These are phyloP conservation scores for Austrofundulus limnaeus DNA, from an alignment of 2,113 vertebrate species.

Conservation along the genomic window DNA sequence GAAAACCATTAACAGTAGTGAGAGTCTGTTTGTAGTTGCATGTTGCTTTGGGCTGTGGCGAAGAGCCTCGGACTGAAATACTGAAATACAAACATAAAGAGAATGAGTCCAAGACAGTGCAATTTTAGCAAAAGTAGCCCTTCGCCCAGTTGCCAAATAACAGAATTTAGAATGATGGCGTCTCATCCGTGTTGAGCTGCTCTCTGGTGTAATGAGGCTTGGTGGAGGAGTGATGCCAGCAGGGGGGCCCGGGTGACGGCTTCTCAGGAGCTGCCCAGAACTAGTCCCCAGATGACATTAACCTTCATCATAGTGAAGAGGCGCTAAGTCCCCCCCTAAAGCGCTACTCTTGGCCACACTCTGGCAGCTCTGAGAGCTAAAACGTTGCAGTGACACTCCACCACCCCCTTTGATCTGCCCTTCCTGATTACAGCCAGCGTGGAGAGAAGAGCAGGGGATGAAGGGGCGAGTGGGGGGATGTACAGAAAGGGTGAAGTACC, in stretches of 20 bases:
- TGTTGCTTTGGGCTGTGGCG: conserved; percentile 21
- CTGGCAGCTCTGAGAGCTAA: conserved; percentile 74
- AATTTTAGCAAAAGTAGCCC: conserved; percentile 39
- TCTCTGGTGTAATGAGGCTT: conserved; percentile 67
- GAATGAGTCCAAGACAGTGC: conserved; percentile 29
- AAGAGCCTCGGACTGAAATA: conserved; percentile 11
- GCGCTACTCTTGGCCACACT: conserved; percentile 69
- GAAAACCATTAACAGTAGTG: conserved; percentile 34
- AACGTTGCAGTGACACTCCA: conserved; percentile 73
- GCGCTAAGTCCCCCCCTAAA: conserved; percentile 67
- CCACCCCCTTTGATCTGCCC: conserved; percentile 76
- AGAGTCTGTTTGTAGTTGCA: conserved; percentile 11
- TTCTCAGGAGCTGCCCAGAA: conserved; percentile 57
- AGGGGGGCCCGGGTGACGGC: conserved; percentile 26
- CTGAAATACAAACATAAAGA: conserved; percentile 42
- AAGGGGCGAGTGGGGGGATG: conserved; percentile 24
- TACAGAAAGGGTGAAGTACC: conserved; percentile 55
- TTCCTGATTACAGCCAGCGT: conserved; percentile 74
- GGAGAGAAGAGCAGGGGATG: conserved; percentile 46
- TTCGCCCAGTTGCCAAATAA: conserved; percentile 47
- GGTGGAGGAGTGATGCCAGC: conserved; percentile 58
- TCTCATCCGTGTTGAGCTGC: conserved; percentile 45
- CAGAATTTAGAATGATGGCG: conserved; percentile 55
- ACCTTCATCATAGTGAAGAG: conserved; percentile 78
- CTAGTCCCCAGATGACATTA: conserved; percentile 77